Evolutionary conservation across 2,113 vertebrate species (phyloP).

Genomic region (Cheirogaleus medius): DNA sequence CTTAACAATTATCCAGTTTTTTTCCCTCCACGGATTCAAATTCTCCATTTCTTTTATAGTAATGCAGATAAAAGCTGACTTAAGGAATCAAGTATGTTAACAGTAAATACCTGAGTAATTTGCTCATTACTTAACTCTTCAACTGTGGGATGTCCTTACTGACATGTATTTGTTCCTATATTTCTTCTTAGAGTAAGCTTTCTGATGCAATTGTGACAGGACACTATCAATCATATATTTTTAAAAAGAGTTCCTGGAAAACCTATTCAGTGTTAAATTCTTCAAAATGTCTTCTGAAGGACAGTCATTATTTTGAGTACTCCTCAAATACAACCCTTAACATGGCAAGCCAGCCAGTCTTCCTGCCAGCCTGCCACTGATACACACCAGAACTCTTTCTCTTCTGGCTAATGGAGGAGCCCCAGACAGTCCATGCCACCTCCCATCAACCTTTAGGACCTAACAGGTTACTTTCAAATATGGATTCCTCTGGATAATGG

Average conservation of each 20-base stretch:
- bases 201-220: neutral
- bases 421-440: neutral
- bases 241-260: neutral
- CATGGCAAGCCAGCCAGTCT: neutral
- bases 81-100: neutral
- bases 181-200: neutral
- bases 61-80: neutral
- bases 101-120: neutral
- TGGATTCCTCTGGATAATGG: neutral
- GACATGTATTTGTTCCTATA: neutral
- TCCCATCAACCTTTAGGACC: neutral
- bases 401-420: neutral
- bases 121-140: neutral
- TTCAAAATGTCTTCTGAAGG: neutral
- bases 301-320: neutral
- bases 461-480: neutral
- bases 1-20: neutral
- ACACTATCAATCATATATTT: neutral
- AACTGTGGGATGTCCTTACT: neutral
- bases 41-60: neutral
- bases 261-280: neutral
- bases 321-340: neutral
- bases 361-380: neutral
- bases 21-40: neutral
- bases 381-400: neutral